Conservation (phyloP, 2,797 vertebrate genomes). For the Sciurus carolinensis region DNA sequence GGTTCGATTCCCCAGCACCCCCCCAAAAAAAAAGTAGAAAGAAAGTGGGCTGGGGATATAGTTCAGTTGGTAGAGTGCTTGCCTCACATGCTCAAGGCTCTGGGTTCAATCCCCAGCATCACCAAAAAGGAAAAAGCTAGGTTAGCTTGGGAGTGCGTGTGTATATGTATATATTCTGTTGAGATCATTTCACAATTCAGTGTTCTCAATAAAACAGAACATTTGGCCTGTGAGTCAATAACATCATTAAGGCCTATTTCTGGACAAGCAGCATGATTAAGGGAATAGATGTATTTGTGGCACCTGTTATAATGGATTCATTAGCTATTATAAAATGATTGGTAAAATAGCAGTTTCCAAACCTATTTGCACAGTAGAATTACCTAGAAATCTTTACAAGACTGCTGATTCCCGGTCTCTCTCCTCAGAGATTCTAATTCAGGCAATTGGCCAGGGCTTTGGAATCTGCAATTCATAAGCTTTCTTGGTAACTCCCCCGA, state of each 20-base stretch:
- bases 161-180: neutral
- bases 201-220: constrained; percentile 29
- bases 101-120: too few relatives aligned
- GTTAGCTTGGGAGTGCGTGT: neutral
- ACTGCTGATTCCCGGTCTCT: neutral
- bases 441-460: neutral
- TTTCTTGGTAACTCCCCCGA: neutral
- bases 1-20: too few relatives aligned
- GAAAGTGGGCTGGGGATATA: neutral
- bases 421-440: neutral
- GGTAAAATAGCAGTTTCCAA: constrained; percentile 34
- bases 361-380: neutral
- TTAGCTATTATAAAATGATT: neutral
- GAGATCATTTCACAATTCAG: neutral
- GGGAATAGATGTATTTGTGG: neutral
- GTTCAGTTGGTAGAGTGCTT: too few relatives aligned
- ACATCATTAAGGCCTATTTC: constrained; percentile 30
- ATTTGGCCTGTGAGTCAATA: neutral
- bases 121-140: neutral
- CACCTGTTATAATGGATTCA: neutral
- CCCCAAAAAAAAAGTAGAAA: neutral
- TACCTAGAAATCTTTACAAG: neutral
- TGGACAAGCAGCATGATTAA: neutral
- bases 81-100: too few relatives aligned
- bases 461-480: neutral